Evolutionary conservation across 2,113 vertebrate species (phyloP).

Genomic region (Tretioscincus oriximinensis): DNA sequence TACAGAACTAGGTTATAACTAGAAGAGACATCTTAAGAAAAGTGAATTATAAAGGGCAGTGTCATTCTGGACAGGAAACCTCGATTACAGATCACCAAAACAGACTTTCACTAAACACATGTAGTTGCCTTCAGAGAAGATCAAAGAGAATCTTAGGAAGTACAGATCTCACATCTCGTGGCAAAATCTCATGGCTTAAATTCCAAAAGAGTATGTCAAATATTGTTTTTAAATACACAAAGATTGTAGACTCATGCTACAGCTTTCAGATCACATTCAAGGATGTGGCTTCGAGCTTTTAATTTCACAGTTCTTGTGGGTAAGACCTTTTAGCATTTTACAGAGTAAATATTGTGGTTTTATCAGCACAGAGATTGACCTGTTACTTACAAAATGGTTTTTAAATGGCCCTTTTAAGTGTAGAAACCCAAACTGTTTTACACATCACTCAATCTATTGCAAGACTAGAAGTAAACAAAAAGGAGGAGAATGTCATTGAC

Average conservation of each 20-base stretch:
- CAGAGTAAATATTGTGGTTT: not conserved
- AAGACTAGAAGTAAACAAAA: conserved; percentile 39
- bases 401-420: conserved; percentile 32
- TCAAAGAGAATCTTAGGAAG: not conserved
- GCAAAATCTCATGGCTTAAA: not conserved
- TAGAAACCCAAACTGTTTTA: conserved; percentile 19
- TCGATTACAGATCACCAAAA: conserved; percentile 18
- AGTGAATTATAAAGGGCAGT: conserved; percentile 4
- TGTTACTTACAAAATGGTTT: conserved; percentile 17
- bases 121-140: conserved; percentile 6
- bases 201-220: not conserved
- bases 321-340: conserved; percentile 17
- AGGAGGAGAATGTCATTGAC: conserved; percentile 40
- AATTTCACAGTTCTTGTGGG: conserved; percentile 14
- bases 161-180: not conserved
- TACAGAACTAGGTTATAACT: not conserved
- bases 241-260: not conserved
- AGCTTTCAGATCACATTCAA: conserved; percentile 7
- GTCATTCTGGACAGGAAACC: not conserved
- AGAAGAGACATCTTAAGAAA: conserved; percentile 4
- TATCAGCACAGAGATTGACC: conserved; percentile 24
- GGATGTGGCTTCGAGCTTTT: not conserved
- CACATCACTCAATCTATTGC: conserved; percentile 38
- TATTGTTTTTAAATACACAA: not conserved
- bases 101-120: not conserved